phyloP scores from a whole-genome alignment of 2,888 invertebrate genomes.

The Criorhina ranunculi region DNA sequence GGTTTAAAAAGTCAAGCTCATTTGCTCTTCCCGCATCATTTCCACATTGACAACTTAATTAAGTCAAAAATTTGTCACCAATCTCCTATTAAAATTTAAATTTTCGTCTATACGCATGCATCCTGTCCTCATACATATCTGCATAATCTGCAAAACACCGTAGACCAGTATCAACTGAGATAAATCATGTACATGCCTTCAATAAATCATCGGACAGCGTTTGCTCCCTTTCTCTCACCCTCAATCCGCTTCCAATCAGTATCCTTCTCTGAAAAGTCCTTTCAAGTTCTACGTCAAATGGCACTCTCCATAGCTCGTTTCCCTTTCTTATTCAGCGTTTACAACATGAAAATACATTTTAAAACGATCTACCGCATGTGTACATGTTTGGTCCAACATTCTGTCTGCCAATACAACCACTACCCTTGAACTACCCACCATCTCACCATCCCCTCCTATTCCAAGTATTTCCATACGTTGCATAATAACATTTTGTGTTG shows the following conservation, averaged over 20 bases:
- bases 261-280: slow-evolving; percentile 31
- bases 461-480: slow-evolving; percentile 13
- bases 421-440: not conserved
- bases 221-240: not conserved
- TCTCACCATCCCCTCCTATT: not conserved
- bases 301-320: not conserved
- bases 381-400: slow-evolving; percentile 56
- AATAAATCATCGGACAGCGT: slow-evolving; percentile 56
- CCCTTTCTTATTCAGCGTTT: slow-evolving; percentile 28
- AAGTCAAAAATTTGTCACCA: slow-evolving; percentile 66
- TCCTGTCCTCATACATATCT: slow-evolving; percentile 39
- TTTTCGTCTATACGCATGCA: slow-evolving; percentile 41
- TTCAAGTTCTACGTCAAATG: slow-evolving; percentile 30
- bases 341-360: slow-evolving; percentile 66
- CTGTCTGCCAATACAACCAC: slow-evolving; percentile 47
- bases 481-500: slow-evolving; percentile 35
- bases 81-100: slow-evolving; percentile 60
- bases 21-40: slow-evolving; percentile 29
- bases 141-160: slow-evolving; percentile 65
- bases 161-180: slow-evolving; percentile 54
- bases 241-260: slow-evolving; percentile 13
- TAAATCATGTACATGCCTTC: slow-evolving; percentile 67
- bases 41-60: slow-evolving; percentile 60
- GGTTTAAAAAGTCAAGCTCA: slow-evolving; percentile 24
- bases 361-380: slow-evolving; percentile 64